Base-by-base conservation (phyloP, 2,113 vertebrate species). In the Toxotes chatareus region DNA sequence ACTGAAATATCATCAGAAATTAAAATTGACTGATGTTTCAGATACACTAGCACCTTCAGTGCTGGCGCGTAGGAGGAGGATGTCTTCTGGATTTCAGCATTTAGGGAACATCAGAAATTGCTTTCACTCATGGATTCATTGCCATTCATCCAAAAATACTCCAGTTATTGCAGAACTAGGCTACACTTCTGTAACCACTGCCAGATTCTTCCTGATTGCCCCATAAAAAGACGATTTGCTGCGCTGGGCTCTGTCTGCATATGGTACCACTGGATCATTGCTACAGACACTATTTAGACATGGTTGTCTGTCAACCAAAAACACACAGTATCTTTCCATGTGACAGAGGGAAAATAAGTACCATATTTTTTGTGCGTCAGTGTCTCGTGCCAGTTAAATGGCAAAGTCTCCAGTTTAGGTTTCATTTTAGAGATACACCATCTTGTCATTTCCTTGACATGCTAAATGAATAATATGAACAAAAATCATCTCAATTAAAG, bases 161-260 rank as follows among this genome's bases (percentile, higher is more conserved):
- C 51, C n/a, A 80, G 80, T 70, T 59, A 74, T 71, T 77, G 51
- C 59, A 67, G 80, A 67, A 83, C 62, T 57, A 57, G 73, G 66
- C 44, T 40, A 31, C 72, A 82, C 68, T 46, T 77, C 27, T 80
- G 51, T 68, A 78, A 72, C 55, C 51, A 17, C 76, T 38, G 73
- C 65, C 59, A 81, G 76, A 83, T 72, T 61, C 57, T 38, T 55
- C 31, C 64, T 85, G 82, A 88, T 84, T 79, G 59, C 68, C 23
- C 72, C 72, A 78, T 80, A 74, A 81, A 83, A 83, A 62, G 76
- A 72, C 47, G 1, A 78, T 86, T 86, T 80, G 57, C 73, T 61
- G 27, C 51, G 69, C 76, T 87, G 75, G 59, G 56, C 55, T 74
- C 42, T 61, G 68, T 57, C 76, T 76, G 73, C 31, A 68, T 69